Base-by-base conservation (phyloP, 2,797 vertebrate genomes). In the Pachyuromys duprasi region DNA sequence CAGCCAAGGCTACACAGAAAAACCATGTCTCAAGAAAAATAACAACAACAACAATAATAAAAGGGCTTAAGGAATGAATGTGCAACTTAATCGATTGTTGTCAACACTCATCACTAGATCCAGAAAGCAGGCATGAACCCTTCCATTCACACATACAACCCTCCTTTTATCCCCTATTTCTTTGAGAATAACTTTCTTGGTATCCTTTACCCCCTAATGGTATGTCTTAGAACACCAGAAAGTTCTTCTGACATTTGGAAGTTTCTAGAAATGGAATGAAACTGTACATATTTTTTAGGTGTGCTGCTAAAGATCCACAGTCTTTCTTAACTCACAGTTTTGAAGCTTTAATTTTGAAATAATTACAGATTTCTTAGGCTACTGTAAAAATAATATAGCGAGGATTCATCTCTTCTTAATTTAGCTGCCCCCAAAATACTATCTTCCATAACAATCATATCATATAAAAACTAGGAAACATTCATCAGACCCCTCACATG, bases 211-310 rank as follows among this genome's bases (percentile, higher is more conserved):
- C 31, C 69, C 36, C n/a, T 45, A n/a, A 89, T 17, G 33, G 45
- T 65, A 7, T 20, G 62, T 94, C 9, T 2, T 49, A 57, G n/a
- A 92, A 82, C 33, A 75, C 69, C 55, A 60, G 53, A 60, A 22
- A 72, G 74, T 89, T 24, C 9, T 62, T 86, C 92, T 28, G 55
- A 36, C 45, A 65, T 1, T 93, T 91, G 80, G 72, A 89, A 76
- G 60, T 96, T 89, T 86, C 45, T 81, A 49, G 53, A 89, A 96
- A 93, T 57, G 12, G 49, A 86, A 91, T 74, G 63, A 81, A 57
- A 28, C 2, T 11, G 53, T 24, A 39, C 57, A 70, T 26, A 82
- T 76, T 65, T 83, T 82, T 92, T 42, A 33, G 28, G 15, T 12
- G 18, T 49, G 62, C n/a, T 65, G 39, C 62, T 49, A 63, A 33